These are phyloP conservation scores for Ciconia maguari DNA, from an alignment of 2,113 vertebrate genomes.

Conservation along the genomic window DNA sequence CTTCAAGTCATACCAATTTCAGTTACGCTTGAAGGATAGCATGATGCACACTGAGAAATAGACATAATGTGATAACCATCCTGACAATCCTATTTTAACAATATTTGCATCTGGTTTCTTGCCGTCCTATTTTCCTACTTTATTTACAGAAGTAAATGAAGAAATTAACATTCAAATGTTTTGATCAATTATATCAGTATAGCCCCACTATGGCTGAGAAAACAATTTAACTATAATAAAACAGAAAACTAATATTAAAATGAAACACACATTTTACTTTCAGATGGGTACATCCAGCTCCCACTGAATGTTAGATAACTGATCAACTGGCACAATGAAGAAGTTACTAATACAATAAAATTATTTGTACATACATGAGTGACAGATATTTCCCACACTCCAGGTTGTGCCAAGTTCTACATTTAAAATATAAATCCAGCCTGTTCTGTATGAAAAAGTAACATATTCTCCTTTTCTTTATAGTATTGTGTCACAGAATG, in stretches of 20 bases:
- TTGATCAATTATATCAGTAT: background rate
- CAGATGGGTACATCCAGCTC: background rate
- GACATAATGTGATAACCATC: background rate
- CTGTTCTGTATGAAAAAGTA: background rate
- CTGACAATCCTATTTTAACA: background rate
- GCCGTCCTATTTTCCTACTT: background rate
- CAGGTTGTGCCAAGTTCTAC: background rate
- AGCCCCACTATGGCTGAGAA: background rate
- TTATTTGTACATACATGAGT: background rate
- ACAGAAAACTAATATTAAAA: background rate
- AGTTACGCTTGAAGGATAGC: background rate
- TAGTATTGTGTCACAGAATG: background rate
- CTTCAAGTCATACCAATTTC: background rate
- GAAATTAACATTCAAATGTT: background rate
- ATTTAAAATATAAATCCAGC: background rate
- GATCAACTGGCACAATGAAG: background rate
- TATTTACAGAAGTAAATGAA: background rate
- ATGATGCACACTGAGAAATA: background rate
- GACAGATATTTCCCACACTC: background rate
- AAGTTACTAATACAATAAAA: background rate
- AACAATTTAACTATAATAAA: background rate
- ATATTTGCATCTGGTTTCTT: background rate
- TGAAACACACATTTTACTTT: background rate
- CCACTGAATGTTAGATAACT: background rate
- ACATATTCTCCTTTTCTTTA: background rate